Conservation (phyloP, 1,140 invertebrate genomes). For the Achroia grisella region DNA sequence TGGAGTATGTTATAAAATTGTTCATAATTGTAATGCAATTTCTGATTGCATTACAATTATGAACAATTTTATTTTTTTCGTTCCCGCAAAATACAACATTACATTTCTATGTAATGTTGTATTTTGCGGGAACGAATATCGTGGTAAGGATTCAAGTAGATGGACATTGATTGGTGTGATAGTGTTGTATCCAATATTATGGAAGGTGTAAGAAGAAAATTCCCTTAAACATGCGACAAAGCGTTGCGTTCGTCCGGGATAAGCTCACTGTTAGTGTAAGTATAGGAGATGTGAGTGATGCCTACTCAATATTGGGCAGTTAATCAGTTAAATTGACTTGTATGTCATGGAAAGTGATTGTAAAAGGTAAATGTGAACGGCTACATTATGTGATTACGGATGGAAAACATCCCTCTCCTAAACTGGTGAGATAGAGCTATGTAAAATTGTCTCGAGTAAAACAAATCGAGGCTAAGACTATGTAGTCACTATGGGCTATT, state of each 20-base stretch:
- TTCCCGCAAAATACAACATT: too few relatives aligned
- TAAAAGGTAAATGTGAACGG: conserved; percentile 11
- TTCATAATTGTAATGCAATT: conserved; percentile 39
- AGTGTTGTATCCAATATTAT: conserved; percentile 70
- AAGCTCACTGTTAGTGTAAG: conserved; percentile 35
- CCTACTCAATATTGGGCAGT: conserved; percentile 8
- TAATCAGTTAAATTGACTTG: conserved; percentile 25
- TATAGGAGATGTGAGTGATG: conserved; percentile 27
- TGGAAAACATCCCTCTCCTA: conserved; percentile 19
- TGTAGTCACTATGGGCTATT: too few relatives aligned
- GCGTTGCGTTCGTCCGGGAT: conserved; percentile 36
- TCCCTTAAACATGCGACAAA: conserved; percentile 48
- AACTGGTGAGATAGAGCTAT: conserved; percentile 10
- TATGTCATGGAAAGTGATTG: conserved; percentile 37
- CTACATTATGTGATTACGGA: conserved; percentile 41
- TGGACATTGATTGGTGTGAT: conserved; percentile 67
- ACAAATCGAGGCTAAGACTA: conserved; percentile 19
- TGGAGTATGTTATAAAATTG: conserved; percentile 30
- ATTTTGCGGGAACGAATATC: conserved; percentile 50
- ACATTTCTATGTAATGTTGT: conserved; percentile 29
- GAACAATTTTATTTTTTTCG: too few relatives aligned
- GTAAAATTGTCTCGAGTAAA: conserved; percentile 7
- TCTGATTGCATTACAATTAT: too few relatives aligned
- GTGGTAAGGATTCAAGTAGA: conserved; percentile 37
- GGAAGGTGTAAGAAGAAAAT: conserved; percentile 58